These are phyloP conservation scores for Ochropleura leucogaster DNA, from an alignment of 2,888 invertebrate genomes.

Conservation along the genomic window DNA sequence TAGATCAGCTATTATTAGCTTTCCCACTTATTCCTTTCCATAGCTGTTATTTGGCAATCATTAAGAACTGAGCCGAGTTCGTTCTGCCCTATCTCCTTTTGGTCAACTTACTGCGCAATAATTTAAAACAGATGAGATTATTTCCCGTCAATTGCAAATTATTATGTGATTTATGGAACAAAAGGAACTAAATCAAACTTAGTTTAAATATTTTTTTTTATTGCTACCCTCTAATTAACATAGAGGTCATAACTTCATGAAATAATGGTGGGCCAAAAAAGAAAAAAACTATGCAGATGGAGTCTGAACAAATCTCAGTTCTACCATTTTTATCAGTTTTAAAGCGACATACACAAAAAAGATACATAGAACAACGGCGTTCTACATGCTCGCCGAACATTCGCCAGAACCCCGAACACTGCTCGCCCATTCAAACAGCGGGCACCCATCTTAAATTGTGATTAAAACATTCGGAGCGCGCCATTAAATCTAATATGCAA, in stretches of 20 bases:
- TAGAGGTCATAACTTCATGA: background rate
- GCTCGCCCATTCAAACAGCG: conserved; percentile 55
- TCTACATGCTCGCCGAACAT: conserved; percentile 4
- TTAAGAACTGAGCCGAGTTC: too few relatives aligned
- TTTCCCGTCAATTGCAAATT: background rate
- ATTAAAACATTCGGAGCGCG: conserved; percentile 86
- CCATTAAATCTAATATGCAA: conserved; percentile 89
- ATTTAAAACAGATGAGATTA: background rate
- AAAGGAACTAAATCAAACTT: background rate
- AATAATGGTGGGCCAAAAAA: background rate
- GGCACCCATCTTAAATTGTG: conserved; percentile 74
- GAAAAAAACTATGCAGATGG: background rate
- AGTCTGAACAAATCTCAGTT: background rate
- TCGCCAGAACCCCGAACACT: conserved; percentile 15
- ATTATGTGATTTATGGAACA: background rate
- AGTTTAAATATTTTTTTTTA: background rate
- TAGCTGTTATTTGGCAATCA: too few relatives aligned
- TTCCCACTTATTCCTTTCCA: too few relatives aligned
- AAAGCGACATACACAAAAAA: background rate
- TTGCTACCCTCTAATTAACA: background rate
- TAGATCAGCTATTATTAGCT: too few relatives aligned
- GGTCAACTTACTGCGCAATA: background rate
- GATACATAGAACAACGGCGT: background rate
- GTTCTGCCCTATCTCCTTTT: background rate
- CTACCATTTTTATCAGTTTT: background rate